A percentile compares a stretch with the other conserved stretches of the same genome.
These are phyloP conservation scores for Centropyge bicolor DNA, from an alignment of 2,797 vertebrate genomes.

Conservation along the genomic window DNA sequence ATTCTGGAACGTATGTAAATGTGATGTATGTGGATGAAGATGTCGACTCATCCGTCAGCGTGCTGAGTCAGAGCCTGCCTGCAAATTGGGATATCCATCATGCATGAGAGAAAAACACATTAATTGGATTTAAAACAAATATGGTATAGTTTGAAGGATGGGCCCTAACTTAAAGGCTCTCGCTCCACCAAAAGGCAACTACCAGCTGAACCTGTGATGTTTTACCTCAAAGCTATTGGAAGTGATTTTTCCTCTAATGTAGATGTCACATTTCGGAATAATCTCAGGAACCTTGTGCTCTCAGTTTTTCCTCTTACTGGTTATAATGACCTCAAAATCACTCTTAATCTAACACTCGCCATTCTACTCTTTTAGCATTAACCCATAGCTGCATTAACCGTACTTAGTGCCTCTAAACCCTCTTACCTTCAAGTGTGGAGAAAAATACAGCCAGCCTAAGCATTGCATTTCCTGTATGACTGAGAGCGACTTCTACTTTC, in stretches of 20 bases:
- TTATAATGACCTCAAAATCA: constrained; percentile 37
- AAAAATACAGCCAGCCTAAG: constrained; percentile 50
- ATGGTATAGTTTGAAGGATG: constrained; percentile 48
- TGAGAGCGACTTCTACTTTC: constrained; percentile 71
- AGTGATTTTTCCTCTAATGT: constrained; percentile 7
- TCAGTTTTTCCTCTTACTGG: constrained; percentile 8
- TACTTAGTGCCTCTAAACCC: constrained; percentile 51
- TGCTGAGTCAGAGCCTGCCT: constrained; percentile 73
- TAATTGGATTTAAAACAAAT: constrained; percentile 72
- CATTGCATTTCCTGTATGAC: constrained; percentile 65
- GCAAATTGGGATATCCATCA: constrained; percentile 65
- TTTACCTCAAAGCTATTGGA: constrained; percentile 18
- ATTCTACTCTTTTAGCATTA: constrained; percentile 46
- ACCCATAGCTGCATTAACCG: constrained; percentile 53
- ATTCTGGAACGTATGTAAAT: constrained; percentile 62
- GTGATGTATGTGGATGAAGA: constrained; percentile 65
- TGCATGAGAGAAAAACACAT: constrained; percentile 54
- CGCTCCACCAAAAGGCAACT: constrained; percentile 24
- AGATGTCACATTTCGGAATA: constrained; percentile 27
- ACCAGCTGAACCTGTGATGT: constrained; percentile 24
- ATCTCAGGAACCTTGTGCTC: constrained; percentile 33
- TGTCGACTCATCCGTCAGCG: constrained; percentile 56
- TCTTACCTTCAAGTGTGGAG: constrained; percentile 42
- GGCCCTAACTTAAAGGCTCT: constrained; percentile 20
- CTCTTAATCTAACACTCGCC: constrained; percentile 25